Percentiles rank a stretch among this genome's conserved stretches.
These are phyloP conservation scores for Hycleus phaleratus DNA, from an alignment of 1,140 invertebrate genomes.

Conservation along the genomic window DNA sequence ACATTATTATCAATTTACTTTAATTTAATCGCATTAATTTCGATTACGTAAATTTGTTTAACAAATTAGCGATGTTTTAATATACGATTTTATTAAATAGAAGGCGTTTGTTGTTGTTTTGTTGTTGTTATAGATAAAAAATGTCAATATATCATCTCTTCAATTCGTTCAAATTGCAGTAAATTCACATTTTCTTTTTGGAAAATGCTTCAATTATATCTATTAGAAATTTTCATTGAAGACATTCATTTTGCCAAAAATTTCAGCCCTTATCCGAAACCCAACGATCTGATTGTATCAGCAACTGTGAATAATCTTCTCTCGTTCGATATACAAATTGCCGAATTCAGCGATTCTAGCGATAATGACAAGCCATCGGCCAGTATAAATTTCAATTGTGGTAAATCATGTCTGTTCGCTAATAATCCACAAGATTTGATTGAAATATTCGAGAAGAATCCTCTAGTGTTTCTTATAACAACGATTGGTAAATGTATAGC, in stretches of 20 bases:
- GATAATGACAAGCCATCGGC: too few species aligned
- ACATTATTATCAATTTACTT: too few species aligned
- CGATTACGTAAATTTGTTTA: too few species aligned
- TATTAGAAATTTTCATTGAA: constrained; percentile 8
- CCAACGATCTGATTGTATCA: not conserved
- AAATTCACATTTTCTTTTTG: too few species aligned
- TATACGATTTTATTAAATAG: too few species aligned
- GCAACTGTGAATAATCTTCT: not conserved
- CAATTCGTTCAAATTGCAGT: too few species aligned
- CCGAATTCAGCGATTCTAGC: too few species aligned
- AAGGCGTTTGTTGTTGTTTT: too few species aligned
- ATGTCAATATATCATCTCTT: too few species aligned
- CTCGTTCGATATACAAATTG: not conserved
- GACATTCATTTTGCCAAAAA: not conserved
- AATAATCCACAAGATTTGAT: constrained; percentile 16
- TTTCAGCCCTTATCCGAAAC: not conserved
- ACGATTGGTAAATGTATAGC: constrained; percentile 4
- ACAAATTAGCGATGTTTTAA: too few species aligned
- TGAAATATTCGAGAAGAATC: constrained; percentile 17
- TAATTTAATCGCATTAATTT: too few species aligned
- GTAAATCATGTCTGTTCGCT: constrained; percentile 32
- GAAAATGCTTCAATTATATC: not conserved
- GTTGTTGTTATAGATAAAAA: too few species aligned
- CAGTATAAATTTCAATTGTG: constrained; percentile 21
- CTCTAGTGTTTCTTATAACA: not conserved